Conservation (phyloP, 30 jellyfish, hydroid and myxozoan genomes). For the Euphysa ruthae region DNA sequence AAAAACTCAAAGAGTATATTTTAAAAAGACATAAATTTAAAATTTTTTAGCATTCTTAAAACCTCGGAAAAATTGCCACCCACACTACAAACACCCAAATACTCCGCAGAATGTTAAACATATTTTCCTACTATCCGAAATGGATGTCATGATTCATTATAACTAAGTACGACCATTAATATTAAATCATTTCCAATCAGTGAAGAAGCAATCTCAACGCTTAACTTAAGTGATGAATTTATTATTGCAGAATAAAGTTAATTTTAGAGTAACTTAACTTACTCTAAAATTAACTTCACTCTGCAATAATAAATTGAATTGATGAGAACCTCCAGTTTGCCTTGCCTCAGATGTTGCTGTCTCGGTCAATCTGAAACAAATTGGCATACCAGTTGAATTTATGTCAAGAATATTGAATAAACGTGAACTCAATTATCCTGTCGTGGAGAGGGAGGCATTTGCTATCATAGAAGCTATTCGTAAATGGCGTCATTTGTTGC, state of each 20-base stretch:
- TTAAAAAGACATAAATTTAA: too few relatives aligned
- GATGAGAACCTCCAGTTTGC: conserved; percentile 30
- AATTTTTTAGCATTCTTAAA: too few relatives aligned
- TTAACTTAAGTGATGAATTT: conserved; percentile 15
- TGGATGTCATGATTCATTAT: too few relatives aligned
- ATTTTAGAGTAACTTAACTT: background rate
- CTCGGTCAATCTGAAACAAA: conserved; percentile 35
- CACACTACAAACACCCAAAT: too few relatives aligned
- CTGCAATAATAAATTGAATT: background rate
- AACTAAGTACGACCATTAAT: too few relatives aligned
- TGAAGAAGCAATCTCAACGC: background rate
- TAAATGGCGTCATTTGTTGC: conserved; percentile 47
- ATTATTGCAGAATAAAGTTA: conserved; percentile 8
- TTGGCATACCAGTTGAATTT: conserved; percentile 47
- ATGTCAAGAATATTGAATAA: conserved; percentile 26
- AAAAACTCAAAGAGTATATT: too few relatives aligned
- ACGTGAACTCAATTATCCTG: conserved; percentile 31
- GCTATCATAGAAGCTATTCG: conserved; percentile 53
- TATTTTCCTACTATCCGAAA: too few relatives aligned
- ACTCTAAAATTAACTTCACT: conserved; percentile 1
- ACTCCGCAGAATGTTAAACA: too few relatives aligned
- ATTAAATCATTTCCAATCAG: too few relatives aligned
- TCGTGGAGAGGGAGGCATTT: conserved; percentile 47
- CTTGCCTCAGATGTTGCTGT: conserved; percentile 42
- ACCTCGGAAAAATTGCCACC: too few relatives aligned